These are phyloP conservation scores for Hypanus sabinus DNA, from an alignment of 2,113 vertebrate genomes.

Conservation along the genomic window DNA sequence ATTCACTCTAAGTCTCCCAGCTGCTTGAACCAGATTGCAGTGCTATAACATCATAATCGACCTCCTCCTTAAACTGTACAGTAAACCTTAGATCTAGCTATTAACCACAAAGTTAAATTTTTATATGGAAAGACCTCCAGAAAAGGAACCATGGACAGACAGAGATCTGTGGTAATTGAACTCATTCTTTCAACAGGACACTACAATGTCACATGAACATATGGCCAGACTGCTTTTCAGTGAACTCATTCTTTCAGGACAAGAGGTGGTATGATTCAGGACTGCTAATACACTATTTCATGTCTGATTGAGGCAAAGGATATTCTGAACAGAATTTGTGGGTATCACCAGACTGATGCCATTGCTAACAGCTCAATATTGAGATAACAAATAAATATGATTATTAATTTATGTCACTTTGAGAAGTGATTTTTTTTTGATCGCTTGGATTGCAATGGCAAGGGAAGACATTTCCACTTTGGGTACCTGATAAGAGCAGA, in stretches of 20 bases:
- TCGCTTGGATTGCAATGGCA: background rate
- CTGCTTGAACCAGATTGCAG: background rate
- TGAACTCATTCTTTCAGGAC: background rate
- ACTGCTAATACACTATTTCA: background rate
- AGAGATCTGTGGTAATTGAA: too few species aligned
- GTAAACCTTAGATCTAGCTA: background rate
- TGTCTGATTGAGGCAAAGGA: too few species aligned
- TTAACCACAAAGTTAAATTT: background rate
- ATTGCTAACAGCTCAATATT: background rate
- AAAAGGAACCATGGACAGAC: background rate
- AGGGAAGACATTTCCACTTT: conserved; percentile 1
- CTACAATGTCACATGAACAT: background rate
- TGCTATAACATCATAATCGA: background rate
- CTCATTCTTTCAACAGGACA: too few species aligned
- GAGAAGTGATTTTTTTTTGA: background rate
- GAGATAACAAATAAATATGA: background rate
- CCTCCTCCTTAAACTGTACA: background rate
- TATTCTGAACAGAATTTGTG: too few species aligned
- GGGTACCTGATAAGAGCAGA: background rate
- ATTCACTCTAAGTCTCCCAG: too few species aligned
- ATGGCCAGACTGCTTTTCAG: background rate
- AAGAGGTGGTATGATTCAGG: background rate
- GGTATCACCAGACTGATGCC: background rate
- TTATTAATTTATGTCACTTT: background rate
- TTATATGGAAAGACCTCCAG: background rate